Base-by-base conservation (phyloP, 2,888 invertebrate species). In the Xestia rhomboidea region DNA sequence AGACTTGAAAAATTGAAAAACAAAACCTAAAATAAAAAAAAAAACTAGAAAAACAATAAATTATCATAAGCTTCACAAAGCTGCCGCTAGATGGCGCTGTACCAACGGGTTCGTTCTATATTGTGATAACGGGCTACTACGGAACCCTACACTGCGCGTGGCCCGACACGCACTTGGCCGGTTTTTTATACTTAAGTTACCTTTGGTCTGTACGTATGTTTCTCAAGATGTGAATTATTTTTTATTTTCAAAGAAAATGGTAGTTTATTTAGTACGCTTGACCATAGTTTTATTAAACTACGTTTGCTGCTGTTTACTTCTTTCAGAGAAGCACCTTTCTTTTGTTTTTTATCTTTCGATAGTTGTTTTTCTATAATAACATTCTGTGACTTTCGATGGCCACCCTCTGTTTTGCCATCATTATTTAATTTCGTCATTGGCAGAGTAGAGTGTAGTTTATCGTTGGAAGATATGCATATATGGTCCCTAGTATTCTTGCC, bases 281-380 rank as follows among this genome's bases (percentile, higher is more conserved):
- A 49, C 41, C 51, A 73, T 41, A 64, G 30, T 41, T 64, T 78
- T 64, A 11, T 64, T n/a, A 75, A 77, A 49, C n/a, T 77, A 41
- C 24, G 11, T 27, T 38, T 77, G n/a, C 18, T 34, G 41, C n/a
- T 38, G 6, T 62, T 49, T 2, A 30, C 6, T 62, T 38, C 24
- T 75, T 49, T 34, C 46, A 38, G 18, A 38, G 30, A 18, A 38
- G 46, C 11, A 30, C 27, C 38, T 77, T 77, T 49, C 13, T 5
- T 49, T 1, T 49, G 38, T 49, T 30, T 11, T 77, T 38, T 21
- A 21, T 44, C 54, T 34, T 49, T 75, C 0, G 38, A 24, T 38
- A 27, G 18, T 30, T 5, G 62, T 41, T 77, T 75, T n/a, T 46
- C 30, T n/a, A 7, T n/a, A 44, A 30, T n/a, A 6, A n/a, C 0